A percentile compares a stretch with the other conserved stretches of the same genome.
Conservation (phyloP, 2,113 vertebrate genomes). For the Lynx canadensis region DNA sequence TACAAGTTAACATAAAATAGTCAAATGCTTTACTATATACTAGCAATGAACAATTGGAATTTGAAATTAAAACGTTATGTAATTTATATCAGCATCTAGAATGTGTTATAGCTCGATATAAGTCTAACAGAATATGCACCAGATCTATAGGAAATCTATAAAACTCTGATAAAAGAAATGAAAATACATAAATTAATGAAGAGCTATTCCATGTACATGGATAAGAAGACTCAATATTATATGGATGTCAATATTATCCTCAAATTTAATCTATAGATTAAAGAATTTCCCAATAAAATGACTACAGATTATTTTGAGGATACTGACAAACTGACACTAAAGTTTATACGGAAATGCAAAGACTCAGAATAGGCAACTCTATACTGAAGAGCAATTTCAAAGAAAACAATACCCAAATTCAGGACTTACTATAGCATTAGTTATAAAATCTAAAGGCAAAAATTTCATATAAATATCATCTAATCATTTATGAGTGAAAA, state of each 20-base stretch:
- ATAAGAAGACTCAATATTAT: not conserved
- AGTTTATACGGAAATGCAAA: not conserved
- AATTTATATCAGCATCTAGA: not conserved
- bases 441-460: not conserved
- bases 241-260: not conserved
- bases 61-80: not conserved
- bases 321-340: not conserved
- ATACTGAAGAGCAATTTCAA: not conserved
- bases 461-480: not conserved
- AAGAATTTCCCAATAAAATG: not conserved
- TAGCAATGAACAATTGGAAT: not conserved
- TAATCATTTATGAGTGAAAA: not conserved
- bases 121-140: not conserved
- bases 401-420: not conserved
- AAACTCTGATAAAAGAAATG: not conserved
- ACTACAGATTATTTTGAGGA: not conserved
- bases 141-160: not conserved
- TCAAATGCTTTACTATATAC: not conserved
- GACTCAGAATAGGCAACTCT: not conserved
- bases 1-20: not conserved
- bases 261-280: not conserved
- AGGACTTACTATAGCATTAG: not conserved
- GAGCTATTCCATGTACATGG: not conserved
- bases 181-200: not conserved
- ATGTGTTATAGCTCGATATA: not conserved